Evolutionary conservation across 2,113 vertebrate genomes (phyloP).

Genomic region (Xiphophorus couchianus): DNA sequence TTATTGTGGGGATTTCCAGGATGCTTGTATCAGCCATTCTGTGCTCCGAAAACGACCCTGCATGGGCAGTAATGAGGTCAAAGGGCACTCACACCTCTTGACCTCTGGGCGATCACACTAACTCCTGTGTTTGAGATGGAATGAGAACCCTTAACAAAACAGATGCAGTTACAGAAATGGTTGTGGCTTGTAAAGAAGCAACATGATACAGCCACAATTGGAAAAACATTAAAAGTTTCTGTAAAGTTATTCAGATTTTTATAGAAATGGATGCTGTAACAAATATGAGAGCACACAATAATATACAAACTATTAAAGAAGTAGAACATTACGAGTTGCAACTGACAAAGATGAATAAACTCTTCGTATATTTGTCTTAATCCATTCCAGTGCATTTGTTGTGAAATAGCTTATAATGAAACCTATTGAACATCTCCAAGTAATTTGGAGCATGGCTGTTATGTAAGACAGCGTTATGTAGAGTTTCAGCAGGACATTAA

Average conservation of each 20-base stretch:
- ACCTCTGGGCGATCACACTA: constrained; percentile 13
- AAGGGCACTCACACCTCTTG: constrained; percentile 30
- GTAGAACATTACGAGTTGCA: neutral
- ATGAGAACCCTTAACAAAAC: constrained; percentile 13
- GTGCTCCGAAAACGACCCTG: constrained; percentile 31
- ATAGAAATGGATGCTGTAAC: neutral
- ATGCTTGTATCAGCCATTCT: neutral
- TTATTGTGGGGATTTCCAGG: constrained; percentile 17
- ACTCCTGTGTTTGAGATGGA: constrained; percentile 12
- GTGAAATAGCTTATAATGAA: constrained; percentile 4
- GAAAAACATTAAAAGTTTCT: neutral
- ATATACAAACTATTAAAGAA: neutral
- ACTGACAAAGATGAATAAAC: neutral
- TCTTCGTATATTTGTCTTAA: neutral
- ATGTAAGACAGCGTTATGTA: constrained; percentile 17
- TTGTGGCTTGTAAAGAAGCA: neutral
- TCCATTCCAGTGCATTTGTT: neutral
- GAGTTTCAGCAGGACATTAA: constrained; percentile 6
- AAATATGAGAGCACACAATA: neutral
- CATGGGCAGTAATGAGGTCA: constrained; percentile 21
- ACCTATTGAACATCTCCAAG: constrained; percentile 3
- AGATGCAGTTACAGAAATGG: neutral
- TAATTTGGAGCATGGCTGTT: constrained; percentile 5
- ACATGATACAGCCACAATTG: neutral
- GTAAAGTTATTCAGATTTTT: neutral